Evolutionary conservation across 2,888 invertebrate genomes (phyloP), one percentile per base, ranked within the genome.

Genomic region (Polymixis lichenea): DNA sequence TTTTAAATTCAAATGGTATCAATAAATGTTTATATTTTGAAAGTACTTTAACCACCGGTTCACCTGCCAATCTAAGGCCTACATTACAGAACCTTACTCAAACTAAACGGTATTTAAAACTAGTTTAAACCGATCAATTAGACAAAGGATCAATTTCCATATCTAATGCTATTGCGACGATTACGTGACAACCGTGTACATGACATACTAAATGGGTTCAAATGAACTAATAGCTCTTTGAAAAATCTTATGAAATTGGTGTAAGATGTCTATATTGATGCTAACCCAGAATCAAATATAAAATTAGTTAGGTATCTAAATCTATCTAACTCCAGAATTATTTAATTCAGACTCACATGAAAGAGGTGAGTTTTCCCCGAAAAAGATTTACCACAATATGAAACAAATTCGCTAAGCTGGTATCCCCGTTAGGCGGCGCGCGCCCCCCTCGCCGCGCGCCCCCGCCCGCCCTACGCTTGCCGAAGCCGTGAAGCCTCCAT

Each of bases 401-500:
- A 62, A 73, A 62, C 25, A 67, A 77, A 61, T 64, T 19, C 25
- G 32, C 79, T 55, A 46, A 43, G 72, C 87, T 90, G 90, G 91
- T 83, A 91, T 89, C 90, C 64, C 86, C 72, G 7, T 19, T 64
- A 73, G 86, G 83, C 87, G 84, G 77, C 80, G 75, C 83, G 82
- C 83, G 71, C 75, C 70, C 90, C 89, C 86, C 86, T 58, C 82
- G 80, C 86, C 90, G 80, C 86, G 82, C 84, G 72, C 58, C 81
- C 81, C 86, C 85, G 86, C 89, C 89, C 91, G 89, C 90, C 90
- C 89, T 86, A 80, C 90, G 89, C 90, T 87, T 84, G 86, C 87
- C 85, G 83, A 83, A 87, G 85, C 90, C 86, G 87, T 88, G 89
- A 92, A 94, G 92, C 93, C 94, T 94, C 93, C 93, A 92, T 92